Conservation (phyloP, 1,140 invertebrate genomes). For the Diachasmimorpha longicaudata region DNA sequence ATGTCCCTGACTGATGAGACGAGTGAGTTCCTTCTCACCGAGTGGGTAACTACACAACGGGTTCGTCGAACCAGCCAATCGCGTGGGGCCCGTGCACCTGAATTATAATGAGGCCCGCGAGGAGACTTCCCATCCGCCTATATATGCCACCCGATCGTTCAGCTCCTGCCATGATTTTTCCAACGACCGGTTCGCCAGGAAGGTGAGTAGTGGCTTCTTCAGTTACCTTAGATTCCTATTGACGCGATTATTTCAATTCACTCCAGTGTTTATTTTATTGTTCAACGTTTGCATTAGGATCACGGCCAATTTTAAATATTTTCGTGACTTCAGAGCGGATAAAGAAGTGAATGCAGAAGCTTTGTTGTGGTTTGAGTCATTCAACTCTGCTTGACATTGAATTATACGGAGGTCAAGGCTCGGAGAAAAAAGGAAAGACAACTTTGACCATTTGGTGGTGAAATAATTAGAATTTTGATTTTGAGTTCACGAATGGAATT, state of each 20-base stretch:
- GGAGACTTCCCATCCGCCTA: conserved; percentile 37
- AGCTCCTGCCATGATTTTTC: conserved; percentile 51
- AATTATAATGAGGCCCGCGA: conserved; percentile 58
- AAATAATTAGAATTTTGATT: no score
- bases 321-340: neutral
- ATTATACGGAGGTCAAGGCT: neutral
- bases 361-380: neutral
- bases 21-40: conserved; percentile 16
- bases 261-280: no score
- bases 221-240: conserved; percentile 15
- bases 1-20: conserved; percentile 7
- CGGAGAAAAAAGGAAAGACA: neutral
- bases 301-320: neutral
- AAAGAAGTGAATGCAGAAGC: no score
- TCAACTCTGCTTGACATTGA: neutral
- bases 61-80: conserved; percentile 60
- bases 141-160: conserved; percentile 52
- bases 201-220: conserved; percentile 48
- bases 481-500: no score
- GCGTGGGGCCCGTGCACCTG: conserved; percentile 50
- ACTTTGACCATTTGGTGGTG: neutral
- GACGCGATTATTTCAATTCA: neutral
- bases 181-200: conserved; percentile 37
- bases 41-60: conserved; percentile 32
- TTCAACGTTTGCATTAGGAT: no score